phyloP scores from a whole-genome alignment of 2,797 vertebrate genomes.

The Threskiornis aethiopicus region DNA sequence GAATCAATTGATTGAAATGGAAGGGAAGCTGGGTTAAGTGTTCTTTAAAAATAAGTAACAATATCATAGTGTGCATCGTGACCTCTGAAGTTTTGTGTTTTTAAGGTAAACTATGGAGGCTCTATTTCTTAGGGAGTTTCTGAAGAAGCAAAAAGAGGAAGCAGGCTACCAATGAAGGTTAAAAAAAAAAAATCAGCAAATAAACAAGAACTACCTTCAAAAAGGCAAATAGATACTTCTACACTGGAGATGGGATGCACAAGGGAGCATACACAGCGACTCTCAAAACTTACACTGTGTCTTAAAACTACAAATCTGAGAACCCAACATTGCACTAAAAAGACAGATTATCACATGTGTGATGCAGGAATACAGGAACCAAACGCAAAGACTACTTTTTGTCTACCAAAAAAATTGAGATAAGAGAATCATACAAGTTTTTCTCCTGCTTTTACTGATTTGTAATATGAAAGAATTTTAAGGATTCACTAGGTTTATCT shows the following conservation, averaged over 20 bases:
- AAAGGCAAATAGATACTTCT: background rate
- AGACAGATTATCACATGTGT: background rate
- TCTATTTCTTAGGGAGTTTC: background rate
- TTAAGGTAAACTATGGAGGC: background rate
- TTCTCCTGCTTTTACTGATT: background rate
- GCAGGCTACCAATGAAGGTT: background rate
- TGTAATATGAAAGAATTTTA: background rate
- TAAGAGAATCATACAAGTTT: background rate
- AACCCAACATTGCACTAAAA: background rate
- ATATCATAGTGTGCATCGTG: background rate
- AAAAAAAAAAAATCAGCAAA: background rate
- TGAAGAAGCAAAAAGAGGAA: background rate
- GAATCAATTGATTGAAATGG: background rate
- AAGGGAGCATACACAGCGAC: background rate
- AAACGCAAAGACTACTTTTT: background rate
- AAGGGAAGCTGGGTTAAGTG: background rate
- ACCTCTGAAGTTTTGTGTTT: background rate
- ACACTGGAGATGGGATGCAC: background rate
- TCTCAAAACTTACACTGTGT: background rate
- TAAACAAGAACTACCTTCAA: background rate
- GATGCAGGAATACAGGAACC: background rate
- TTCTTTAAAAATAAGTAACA: background rate
- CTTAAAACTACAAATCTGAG: background rate
- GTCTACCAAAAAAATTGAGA: background rate
- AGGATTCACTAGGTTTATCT: background rate